phyloP scores from a whole-genome alignment of 2,113 vertebrate genomes.

The Charadrius vociferus region DNA sequence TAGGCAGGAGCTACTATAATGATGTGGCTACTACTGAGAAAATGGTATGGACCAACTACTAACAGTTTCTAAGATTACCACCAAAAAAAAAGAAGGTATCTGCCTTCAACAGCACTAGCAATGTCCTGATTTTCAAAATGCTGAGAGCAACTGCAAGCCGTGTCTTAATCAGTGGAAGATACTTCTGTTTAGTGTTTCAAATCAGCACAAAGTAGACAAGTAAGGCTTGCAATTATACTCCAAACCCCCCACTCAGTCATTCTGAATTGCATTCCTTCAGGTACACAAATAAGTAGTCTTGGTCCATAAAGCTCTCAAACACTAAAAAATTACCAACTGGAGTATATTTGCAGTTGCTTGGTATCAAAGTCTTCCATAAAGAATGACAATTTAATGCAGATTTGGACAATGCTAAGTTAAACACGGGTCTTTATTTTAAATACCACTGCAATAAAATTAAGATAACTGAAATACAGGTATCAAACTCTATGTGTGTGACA shows the following conservation, averaged over 20 bases:
- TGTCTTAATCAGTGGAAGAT: not conserved
- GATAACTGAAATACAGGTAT: conserved; percentile 1
- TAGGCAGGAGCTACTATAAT: not conserved
- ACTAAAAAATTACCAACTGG: conserved; percentile 1
- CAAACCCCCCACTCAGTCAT: not conserved
- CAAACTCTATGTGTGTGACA: not conserved
- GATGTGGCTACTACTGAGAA: not conserved
- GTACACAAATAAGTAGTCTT: not conserved
- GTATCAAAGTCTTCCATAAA: not conserved
- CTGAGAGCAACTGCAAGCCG: not conserved
- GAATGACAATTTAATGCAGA: conserved; percentile 17
- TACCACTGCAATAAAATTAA: conserved; percentile 2
- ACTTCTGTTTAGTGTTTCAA: not conserved
- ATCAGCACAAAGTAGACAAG: not conserved
- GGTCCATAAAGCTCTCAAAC: conserved; percentile 33
- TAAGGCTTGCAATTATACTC: not conserved
- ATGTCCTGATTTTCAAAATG: not conserved
- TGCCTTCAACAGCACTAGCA: not conserved
- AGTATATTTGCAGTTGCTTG: not conserved
- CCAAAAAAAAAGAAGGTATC: not conserved
- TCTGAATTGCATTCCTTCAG: not conserved
- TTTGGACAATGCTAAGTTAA: not conserved
- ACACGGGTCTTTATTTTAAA: not conserved
- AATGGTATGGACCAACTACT: not conserved
- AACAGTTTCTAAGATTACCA: not conserved